A percentile compares a stretch with the other conserved stretches of the same genome.
Conservation (phyloP, 2,113 vertebrate species). For the Passer domesticus region DNA sequence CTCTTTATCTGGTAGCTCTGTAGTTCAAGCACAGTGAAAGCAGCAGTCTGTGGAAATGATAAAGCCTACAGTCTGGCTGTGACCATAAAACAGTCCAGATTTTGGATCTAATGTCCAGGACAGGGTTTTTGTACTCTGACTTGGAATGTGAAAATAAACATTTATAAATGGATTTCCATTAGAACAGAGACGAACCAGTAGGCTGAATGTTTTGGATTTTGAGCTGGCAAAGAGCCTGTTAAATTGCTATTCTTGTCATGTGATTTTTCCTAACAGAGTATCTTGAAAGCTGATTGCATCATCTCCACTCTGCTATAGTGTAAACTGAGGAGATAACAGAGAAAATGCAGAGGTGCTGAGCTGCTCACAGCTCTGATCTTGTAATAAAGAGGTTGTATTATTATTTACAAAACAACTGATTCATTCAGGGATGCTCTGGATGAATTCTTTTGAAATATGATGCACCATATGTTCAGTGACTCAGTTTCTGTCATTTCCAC, state of each 20-base stretch:
- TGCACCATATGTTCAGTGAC: not conserved
- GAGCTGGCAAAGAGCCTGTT: not conserved
- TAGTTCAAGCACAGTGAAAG: not conserved
- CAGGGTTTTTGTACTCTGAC: not conserved
- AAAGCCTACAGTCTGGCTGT: not conserved
- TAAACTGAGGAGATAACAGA: not conserved
- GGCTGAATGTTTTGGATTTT: not conserved
- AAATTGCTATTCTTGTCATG: not conserved
- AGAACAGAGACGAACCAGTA: not conserved
- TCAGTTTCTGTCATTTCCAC: conserved; percentile 4
- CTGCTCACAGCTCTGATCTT: not conserved
- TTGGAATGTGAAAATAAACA: conserved; percentile 20
- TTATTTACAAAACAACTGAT: not conserved
- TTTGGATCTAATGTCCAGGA: not conserved
- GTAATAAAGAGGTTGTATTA: not conserved
- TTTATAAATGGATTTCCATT: not conserved
- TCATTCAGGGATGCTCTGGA: not conserved
- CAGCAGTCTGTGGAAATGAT: not conserved
- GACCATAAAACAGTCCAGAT: not conserved
- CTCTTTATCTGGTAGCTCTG: not conserved
- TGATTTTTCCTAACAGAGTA: not conserved
- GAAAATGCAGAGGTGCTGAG: not conserved
- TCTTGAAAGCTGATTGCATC: not conserved
- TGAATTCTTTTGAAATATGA: not conserved
- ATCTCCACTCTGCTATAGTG: not conserved